Evolutionary conservation across 2,888 invertebrate species (phyloP).

Genomic region (Melolontha melolontha): DNA sequence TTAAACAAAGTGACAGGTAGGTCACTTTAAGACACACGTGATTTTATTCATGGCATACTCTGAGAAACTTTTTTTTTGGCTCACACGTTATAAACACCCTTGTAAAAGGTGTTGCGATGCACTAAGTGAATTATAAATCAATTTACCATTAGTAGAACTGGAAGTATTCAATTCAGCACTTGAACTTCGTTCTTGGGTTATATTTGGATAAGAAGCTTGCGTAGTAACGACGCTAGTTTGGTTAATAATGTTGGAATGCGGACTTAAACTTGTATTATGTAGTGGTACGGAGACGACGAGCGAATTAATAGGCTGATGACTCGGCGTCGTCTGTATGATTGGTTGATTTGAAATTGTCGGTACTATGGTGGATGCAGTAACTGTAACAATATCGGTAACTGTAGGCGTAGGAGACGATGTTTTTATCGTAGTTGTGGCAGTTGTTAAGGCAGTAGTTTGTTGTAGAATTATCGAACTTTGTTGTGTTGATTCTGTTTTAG

Average conservation of each 20-base stretch:
- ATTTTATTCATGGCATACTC: too few species aligned
- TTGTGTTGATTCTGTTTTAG: constrained; percentile 47
- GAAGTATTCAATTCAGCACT: constrained; percentile 37
- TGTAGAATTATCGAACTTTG: constrained; percentile 34
- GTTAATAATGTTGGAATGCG: constrained; percentile 59
- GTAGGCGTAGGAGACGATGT: constrained; percentile 42
- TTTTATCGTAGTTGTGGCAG: constrained; percentile 43
- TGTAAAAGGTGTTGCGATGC: too few species aligned
- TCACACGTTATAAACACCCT: too few species aligned
- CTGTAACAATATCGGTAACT: constrained; percentile 33
- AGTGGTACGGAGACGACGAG: constrained; percentile 76
- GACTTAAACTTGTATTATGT: constrained; percentile 66
- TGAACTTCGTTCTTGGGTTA: constrained; percentile 44
- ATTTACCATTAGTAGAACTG: constrained; percentile 33
- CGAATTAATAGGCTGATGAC: constrained; percentile 52
- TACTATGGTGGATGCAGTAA: constrained; percentile 45
- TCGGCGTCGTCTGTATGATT: constrained; percentile 43
- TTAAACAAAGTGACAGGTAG: too few species aligned
- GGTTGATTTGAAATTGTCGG: constrained; percentile 50
- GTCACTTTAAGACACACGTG: too few species aligned
- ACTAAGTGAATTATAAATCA: background rate
- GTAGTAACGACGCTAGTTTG: constrained; percentile 54
- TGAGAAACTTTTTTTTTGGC: too few species aligned
- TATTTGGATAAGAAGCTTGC: constrained; percentile 44
- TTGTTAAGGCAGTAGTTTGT: constrained; percentile 40